phyloP scores from a whole-genome alignment of 1,140 invertebrate species.

The Drosophila truncata region DNA sequence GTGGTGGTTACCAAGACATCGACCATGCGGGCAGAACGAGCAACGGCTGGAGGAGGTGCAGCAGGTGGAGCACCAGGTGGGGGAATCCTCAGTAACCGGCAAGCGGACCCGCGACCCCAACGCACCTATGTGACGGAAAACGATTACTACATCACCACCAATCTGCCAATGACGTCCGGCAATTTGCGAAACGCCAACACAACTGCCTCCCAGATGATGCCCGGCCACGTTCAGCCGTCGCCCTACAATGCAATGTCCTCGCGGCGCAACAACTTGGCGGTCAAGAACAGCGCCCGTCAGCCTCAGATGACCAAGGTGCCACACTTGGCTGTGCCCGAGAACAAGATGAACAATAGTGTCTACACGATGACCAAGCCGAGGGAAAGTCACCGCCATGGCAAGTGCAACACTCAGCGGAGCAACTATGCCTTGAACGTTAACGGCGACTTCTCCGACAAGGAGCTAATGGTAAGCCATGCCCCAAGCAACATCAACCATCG shows the following conservation, averaged over 20 bases:
- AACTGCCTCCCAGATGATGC: constrained; percentile 15
- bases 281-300: constrained; percentile 51
- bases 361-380: constrained; percentile 29
- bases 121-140: constrained; percentile 69
- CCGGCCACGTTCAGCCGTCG: constrained; percentile 19
- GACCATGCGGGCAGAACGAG: constrained; percentile 34
- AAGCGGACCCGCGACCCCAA: constrained; percentile 48
- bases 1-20: constrained; percentile 46
- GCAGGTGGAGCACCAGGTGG: constrained; percentile 14
- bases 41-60: background rate
- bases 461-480: constrained; percentile 20
- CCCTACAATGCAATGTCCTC: constrained; percentile 45
- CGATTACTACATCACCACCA: constrained; percentile 71
- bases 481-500: constrained; percentile 13
- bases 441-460: constrained; percentile 49
- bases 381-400: constrained; percentile 19
- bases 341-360: constrained; percentile 15
- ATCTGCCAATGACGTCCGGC: constrained; percentile 57
- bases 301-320: constrained; percentile 30
- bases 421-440: constrained; percentile 24
- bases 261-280: constrained; percentile 33
- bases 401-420: constrained; percentile 37
- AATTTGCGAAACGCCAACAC: constrained; percentile 31
- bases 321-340: constrained; percentile 41
- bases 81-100: constrained; percentile 32